phyloP scores from a whole-genome alignment of 2,797 vertebrate genomes.

The Muscicapa striata region DNA sequence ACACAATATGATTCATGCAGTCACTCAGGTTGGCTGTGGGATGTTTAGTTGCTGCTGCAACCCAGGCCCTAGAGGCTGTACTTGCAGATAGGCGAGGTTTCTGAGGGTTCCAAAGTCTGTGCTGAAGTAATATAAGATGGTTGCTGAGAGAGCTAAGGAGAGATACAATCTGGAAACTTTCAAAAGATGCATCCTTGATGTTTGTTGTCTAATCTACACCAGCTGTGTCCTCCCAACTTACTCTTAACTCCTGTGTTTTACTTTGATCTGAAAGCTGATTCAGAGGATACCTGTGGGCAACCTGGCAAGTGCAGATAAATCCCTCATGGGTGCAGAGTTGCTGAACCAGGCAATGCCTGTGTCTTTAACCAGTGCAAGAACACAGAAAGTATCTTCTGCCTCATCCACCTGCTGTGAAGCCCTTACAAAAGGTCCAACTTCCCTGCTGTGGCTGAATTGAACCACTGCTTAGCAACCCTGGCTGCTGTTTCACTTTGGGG shows the following conservation, averaged over 20 bases:
- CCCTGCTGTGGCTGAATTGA: background rate
- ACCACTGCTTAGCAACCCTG: background rate
- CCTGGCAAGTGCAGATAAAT: background rate
- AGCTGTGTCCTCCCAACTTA: background rate
- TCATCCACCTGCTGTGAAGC: background rate
- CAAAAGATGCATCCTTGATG: background rate
- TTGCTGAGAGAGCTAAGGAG: background rate
- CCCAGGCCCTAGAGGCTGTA: background rate
- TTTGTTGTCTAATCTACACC: background rate
- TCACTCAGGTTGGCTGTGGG: background rate
- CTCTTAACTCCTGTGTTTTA: background rate
- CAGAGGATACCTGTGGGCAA: background rate
- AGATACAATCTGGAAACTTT: background rate
- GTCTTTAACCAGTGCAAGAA: background rate
- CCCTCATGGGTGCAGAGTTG: background rate
- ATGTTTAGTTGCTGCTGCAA: background rate
- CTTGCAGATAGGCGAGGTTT: background rate
- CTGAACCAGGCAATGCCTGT: background rate
- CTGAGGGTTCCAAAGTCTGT: background rate
- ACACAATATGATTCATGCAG: background rate
- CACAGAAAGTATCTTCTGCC: background rate
- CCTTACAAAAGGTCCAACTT: background rate
- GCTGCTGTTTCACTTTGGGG: background rate
- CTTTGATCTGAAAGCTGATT: background rate
- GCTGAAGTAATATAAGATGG: background rate